Conservation (phyloP, 1,140 invertebrate species). For the Wiebesia pumilae region DNA sequence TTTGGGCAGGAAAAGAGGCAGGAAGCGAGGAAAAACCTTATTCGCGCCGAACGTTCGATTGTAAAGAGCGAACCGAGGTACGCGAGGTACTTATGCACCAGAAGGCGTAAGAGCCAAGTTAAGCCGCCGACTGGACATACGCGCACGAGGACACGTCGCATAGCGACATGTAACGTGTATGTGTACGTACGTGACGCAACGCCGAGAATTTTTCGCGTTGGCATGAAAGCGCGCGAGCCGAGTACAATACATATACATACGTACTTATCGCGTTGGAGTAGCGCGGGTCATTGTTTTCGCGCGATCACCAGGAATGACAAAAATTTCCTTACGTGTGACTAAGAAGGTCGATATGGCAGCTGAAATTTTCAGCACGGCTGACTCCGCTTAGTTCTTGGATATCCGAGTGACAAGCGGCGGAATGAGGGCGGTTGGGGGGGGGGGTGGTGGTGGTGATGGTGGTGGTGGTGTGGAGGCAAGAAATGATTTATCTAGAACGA, state of each 20-base stretch:
- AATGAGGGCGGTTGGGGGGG: not conserved
- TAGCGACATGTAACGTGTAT: not conserved
- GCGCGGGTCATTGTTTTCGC: conserved; percentile 26
- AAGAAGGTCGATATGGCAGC: not conserved
- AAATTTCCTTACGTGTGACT: not conserved
- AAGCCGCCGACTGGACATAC: no score
- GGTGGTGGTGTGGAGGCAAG: no score
- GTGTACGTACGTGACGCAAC: conserved; percentile 32
- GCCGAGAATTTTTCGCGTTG: conserved; percentile 30
- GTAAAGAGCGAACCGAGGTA: not conserved
- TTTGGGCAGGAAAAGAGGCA: not conserved
- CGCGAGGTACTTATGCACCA: no score
- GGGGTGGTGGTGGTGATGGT: no score
- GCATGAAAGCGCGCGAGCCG: not conserved
- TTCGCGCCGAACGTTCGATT: not conserved
- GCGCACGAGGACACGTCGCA: not conserved
- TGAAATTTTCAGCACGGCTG: conserved; percentile 1
- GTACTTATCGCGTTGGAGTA: not conserved
- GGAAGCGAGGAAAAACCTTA: not conserved
- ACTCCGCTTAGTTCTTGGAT: not conserved
- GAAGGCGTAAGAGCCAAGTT: no score
- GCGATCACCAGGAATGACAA: conserved; percentile 32
- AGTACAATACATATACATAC: not conserved
- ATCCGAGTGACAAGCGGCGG: not conserved
- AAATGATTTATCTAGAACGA: conserved; percentile 33